These are phyloP conservation scores for Ophthalmolycus amberensis DNA, from an alignment of 2,113 vertebrate species.

Conservation along the genomic window DNA sequence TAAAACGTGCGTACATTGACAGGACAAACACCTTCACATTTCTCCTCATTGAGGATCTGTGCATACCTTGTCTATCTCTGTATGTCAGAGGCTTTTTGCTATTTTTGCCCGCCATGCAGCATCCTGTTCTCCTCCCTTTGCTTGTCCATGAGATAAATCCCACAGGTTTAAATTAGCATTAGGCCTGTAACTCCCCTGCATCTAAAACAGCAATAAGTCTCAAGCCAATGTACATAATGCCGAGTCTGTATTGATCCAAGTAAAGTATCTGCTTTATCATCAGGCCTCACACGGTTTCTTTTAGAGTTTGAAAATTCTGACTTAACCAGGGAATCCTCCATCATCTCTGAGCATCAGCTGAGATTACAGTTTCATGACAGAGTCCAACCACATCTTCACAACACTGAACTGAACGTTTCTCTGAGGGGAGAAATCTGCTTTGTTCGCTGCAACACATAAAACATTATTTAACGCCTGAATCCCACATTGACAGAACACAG, in stretches of 20 bases:
- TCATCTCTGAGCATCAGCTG: conserved; percentile 36
- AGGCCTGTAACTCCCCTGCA: conserved; percentile 20
- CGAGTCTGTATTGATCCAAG: conserved; percentile 58
- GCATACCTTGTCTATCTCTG: not conserved
- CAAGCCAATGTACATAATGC: conserved; percentile 34
- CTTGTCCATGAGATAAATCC: conserved; percentile 38
- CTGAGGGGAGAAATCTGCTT: conserved; percentile 11
- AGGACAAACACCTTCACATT: conserved; percentile 1
- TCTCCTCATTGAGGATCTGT: not conserved
- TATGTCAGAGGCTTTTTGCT: not conserved
- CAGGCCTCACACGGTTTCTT: conserved; percentile 18
- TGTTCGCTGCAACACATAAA: not conserved
- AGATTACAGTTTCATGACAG: conserved; percentile 37
- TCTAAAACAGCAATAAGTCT: conserved; percentile 45
- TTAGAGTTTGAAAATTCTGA: conserved; percentile 27
- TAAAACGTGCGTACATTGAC: not conserved
- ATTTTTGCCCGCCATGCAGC: not conserved
- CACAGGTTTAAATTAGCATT: conserved; percentile 45
- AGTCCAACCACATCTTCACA: conserved; percentile 30
- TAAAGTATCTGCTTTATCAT: conserved; percentile 36
- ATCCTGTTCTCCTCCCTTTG: conserved; percentile 1
- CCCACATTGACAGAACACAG: not conserved
- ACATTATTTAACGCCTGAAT: not conserved
- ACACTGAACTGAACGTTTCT: conserved; percentile 2
- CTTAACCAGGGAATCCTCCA: conserved; percentile 52